Base-by-base conservation (phyloP, 1,140 invertebrate genomes). In the Pygmarrhopalites habei region DNA sequence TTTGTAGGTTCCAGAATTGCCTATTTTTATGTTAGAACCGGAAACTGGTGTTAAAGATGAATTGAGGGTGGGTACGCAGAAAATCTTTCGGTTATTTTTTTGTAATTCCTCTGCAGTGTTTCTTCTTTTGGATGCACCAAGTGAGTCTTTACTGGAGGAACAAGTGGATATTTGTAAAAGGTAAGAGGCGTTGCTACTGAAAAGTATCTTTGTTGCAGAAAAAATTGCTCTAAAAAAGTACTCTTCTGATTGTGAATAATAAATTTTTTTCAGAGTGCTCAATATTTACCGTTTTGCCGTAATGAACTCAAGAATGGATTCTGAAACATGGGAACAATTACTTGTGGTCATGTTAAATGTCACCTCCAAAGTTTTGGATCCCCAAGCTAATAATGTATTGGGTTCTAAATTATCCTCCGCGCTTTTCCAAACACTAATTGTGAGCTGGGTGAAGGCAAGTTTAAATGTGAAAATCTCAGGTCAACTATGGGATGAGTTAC, bases 401-500 rank as follows among this genome's bases (percentile, higher is more conserved):
- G 51, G 23, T 7, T 55, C 29, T 4, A 55, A 55, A 32, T 55
- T 55, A 32, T 55, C 51, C 5, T 55, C 51, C 5, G 51, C 51
- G 52, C 72, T 56, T 71, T 77, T 92, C 72, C 85, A 98, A 82
- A 98, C 95, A 1, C 75, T 98, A 17, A 95, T 98, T 67, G 94
- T 98, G 43, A 96, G 93, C 1, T 98, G 94, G 93, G 97, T 98
- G 66, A 94, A 95, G 74, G 94, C 94, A 0, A 96, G 97, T 78
- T 81, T 97, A 61, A 95, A 96, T 78, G 92, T 97, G 2, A 82
- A 88, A 2, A 90, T 95, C 57, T 86, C 86, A 56, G 79, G 85
- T 10, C 86, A 91, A 71, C 77, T 98, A 4, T 98, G 95, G 95
- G 91, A 98, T 77, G 87, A 91, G 73, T 95, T 98, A 76, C 82